Evolutionary conservation across 2,888 invertebrate genomes (phyloP).

Genomic region (Baronia brevicornis): DNA sequence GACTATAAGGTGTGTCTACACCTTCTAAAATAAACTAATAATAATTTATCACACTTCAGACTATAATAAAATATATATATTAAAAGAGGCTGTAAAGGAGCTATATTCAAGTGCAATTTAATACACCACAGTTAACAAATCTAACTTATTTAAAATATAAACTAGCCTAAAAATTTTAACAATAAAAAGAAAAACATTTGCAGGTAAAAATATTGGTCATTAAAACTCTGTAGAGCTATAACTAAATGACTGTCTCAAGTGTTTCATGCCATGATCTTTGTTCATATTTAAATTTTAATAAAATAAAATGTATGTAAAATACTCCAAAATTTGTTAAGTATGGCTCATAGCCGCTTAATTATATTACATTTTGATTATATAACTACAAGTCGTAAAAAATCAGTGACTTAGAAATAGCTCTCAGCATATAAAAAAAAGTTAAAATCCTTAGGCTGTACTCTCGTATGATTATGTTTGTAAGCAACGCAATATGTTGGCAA

Average conservation of each 20-base stretch:
- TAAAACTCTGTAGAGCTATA: conserved; percentile 72
- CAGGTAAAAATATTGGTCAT: conserved; percentile 70
- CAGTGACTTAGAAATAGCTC: conserved; percentile 75
- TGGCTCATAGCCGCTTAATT: conserved; percentile 59
- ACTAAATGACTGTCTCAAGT: conserved; percentile 65
- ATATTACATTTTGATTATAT: conserved; percentile 47
- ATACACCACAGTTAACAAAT: conserved; percentile 74
- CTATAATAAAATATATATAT: conserved; percentile 58
- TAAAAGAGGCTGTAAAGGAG: conserved; percentile 66
- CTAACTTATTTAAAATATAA: conserved; percentile 73
- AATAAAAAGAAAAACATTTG: conserved; percentile 64
- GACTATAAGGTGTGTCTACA: conserved; percentile 29
- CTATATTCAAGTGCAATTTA: conserved; percentile 66
- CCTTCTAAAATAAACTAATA: conserved; percentile 49
- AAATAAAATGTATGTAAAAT: conserved; percentile 67
- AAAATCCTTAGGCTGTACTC: conserved; percentile 76
- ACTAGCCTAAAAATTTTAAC: conserved; percentile 76
- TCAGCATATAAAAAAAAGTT: conserved; percentile 71
- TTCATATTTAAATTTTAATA: conserved; percentile 51
- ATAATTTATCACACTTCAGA: conserved; percentile 71
- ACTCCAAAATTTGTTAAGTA: conserved; percentile 67
- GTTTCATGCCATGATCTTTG: conserved; percentile 72
- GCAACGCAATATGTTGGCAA: conserved; percentile 74
- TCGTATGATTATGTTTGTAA: conserved; percentile 72
- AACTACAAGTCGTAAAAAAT: conserved; percentile 64